These are phyloP conservation scores for Halcyon senegalensis DNA, from an alignment of 2,113 vertebrate species.

Conservation along the genomic window DNA sequence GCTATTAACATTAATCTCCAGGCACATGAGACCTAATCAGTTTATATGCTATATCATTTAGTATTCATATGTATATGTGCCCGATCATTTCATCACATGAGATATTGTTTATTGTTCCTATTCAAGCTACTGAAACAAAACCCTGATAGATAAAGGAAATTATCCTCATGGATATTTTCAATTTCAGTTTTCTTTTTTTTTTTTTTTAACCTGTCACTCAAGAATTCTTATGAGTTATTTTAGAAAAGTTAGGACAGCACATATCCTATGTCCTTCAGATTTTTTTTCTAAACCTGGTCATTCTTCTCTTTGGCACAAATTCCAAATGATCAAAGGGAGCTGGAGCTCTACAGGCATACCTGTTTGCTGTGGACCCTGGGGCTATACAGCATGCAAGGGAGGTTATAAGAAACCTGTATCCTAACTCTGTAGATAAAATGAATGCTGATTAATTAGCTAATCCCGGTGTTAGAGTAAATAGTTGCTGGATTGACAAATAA, in stretches of 20 bases:
- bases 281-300: not conserved
- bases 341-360: not conserved
- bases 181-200: not conserved
- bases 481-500: not conserved
- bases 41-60: not conserved
- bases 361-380: not conserved
- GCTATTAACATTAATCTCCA: not conserved
- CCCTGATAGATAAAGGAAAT: not conserved
- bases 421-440: not conserved
- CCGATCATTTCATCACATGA: not conserved
- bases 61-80: not conserved
- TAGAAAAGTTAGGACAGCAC: not conserved
- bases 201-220: not conserved
- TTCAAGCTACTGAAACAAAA: slow-evolving; percentile 13
- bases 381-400: not conserved
- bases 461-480: not conserved
- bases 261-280: not conserved
- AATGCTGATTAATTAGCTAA: not conserved
- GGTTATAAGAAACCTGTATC: not conserved
- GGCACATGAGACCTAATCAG: not conserved
- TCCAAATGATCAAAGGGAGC: not conserved
- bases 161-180: not conserved
- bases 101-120: not conserved
- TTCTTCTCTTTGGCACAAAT: not conserved
- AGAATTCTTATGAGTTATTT: not conserved